Conservation (phyloP, 2,797 vertebrate genomes). For the Lacerta viridis region DNA sequence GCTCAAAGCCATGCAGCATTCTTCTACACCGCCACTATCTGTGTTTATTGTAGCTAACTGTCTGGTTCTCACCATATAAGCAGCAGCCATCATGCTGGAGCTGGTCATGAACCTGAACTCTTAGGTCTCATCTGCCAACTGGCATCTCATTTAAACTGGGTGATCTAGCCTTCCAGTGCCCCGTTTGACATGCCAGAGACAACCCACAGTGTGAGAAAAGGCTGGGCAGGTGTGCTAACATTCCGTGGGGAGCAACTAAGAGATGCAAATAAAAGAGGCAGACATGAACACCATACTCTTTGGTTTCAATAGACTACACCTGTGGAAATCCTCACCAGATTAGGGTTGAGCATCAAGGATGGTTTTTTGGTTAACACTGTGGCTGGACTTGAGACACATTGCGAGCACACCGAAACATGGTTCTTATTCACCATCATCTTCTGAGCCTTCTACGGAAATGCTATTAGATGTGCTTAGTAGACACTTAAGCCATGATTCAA, state of each 20-base stretch:
- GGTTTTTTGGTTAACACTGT: neutral
- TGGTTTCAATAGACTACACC: neutral
- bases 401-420: neutral
- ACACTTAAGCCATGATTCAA: constrained; percentile 45
- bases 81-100: too few relatives aligned
- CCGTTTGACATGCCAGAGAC: too few relatives aligned
- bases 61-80: too few relatives aligned
- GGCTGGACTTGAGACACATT: neutral
- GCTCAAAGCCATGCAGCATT: too few relatives aligned
- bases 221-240: neutral
- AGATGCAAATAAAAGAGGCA: neutral
- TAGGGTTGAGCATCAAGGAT: neutral
- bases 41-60: neutral
- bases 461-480: neutral
- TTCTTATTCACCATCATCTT: neutral
- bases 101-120: too few relatives aligned
- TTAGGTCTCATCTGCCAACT: too few relatives aligned
- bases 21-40: neutral
- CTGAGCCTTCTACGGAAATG: neutral
- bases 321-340: neutral
- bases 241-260: neutral
- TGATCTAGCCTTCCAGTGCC: too few relatives aligned
- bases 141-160: too few relatives aligned
- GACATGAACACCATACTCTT: neutral
- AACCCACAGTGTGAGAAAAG: too few relatives aligned